Evolutionary conservation across 2,113 vertebrate genomes (phyloP).

Genomic region (Ardeotis arabs): DNA sequence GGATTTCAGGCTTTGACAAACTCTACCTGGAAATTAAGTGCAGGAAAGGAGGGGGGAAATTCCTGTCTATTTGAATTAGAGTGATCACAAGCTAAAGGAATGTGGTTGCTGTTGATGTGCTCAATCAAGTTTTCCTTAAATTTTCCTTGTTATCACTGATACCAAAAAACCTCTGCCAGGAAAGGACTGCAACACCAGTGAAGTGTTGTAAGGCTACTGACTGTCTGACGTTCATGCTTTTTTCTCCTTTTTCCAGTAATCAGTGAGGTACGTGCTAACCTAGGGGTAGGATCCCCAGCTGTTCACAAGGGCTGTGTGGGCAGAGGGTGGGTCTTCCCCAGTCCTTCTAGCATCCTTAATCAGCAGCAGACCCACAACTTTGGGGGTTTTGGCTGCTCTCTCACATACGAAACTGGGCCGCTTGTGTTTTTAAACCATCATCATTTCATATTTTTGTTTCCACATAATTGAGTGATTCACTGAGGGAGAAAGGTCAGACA

Average conservation of each 20-base stretch:
- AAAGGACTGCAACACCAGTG: slow-evolving; percentile 22
- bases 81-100: slow-evolving; percentile 38
- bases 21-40: slow-evolving; percentile 76
- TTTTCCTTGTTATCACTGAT: slow-evolving; percentile 33
- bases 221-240: background rate
- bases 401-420: background rate
- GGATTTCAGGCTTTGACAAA: slow-evolving; percentile 74
- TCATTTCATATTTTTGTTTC: slow-evolving; percentile 7
- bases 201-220: slow-evolving; percentile 19
- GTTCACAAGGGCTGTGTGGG: background rate
- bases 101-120: background rate
- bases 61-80: slow-evolving; percentile 46
- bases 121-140: slow-evolving; percentile 48
- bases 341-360: background rate
- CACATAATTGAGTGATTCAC: slow-evolving; percentile 36
- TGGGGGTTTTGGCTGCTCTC: background rate
- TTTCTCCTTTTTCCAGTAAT: background rate
- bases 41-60: background rate
- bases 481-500: slow-evolving; percentile 24
- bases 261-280: background rate
- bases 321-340: background rate
- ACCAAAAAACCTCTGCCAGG: background rate
- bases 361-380: background rate
- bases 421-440: background rate
- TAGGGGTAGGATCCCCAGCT: background rate